These are phyloP conservation scores for Australoheros facetus DNA, from an alignment of 2,797 vertebrate species.

Conservation along the genomic window DNA sequence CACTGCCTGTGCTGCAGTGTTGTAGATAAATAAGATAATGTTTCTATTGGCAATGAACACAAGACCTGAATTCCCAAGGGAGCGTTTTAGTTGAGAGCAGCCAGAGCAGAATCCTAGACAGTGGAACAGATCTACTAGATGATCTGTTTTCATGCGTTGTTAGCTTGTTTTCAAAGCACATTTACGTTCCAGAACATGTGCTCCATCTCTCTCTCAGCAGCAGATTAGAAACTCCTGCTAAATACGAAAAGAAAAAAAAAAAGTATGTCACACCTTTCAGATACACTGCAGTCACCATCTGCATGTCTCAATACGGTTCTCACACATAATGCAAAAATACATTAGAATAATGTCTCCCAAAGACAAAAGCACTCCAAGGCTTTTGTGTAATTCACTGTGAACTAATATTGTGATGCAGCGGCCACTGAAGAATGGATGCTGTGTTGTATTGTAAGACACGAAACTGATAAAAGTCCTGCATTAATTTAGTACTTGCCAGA, in stretches of 20 bases:
- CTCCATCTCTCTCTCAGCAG: slow-evolving; percentile 20
- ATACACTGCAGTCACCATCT: neutral
- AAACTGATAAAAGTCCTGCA: slow-evolving; percentile 72
- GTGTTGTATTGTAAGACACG: slow-evolving; percentile 48
- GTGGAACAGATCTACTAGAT: slow-evolving; percentile 55
- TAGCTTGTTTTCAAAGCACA: slow-evolving; percentile 61
- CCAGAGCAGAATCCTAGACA: slow-evolving; percentile 52
- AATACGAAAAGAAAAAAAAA: slow-evolving; percentile 33
- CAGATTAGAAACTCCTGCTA: slow-evolving; percentile 42
- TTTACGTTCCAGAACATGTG: slow-evolving; percentile 27
- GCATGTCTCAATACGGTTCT: slow-evolving; percentile 6
- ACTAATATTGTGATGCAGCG: slow-evolving; percentile 54
- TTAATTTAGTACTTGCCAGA: slow-evolving; percentile 55
- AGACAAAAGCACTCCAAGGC: neutral
- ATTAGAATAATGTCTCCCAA: slow-evolving; percentile 12
- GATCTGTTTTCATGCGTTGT: slow-evolving; percentile 66
- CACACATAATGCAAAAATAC: slow-evolving; percentile 12
- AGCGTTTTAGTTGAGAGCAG: slow-evolving; percentile 67
- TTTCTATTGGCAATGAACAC: slow-evolving; percentile 66
- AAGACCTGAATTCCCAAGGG: slow-evolving; percentile 68
- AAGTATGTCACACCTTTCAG: slow-evolving; percentile 2
- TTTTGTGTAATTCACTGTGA: slow-evolving; percentile 36
- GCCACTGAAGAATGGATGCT: slow-evolving; percentile 44
- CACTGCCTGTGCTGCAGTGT: slow-evolving; percentile 30
- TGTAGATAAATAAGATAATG: slow-evolving; percentile 72